Evolutionary conservation across 1,140 invertebrate species (phyloP).

Genomic region (Drosophila sturtevanti): DNA sequence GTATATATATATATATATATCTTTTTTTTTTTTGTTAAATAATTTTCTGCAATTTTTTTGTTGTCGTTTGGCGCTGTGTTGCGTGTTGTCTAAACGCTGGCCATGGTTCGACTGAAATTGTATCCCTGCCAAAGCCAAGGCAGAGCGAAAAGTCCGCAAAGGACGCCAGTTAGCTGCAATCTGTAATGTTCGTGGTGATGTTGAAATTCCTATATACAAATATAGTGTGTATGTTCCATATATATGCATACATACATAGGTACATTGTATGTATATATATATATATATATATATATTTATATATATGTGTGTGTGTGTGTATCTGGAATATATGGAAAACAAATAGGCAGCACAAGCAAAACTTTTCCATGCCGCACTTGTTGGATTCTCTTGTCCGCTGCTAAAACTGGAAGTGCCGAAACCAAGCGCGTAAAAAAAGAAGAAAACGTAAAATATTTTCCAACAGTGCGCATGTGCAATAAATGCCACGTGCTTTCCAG

Average conservation of each 20-base stretch:
- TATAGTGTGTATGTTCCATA: neutral
- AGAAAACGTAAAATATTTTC: neutral
- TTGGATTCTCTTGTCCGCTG: constrained; percentile 58
- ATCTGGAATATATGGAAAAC: constrained; percentile 9
- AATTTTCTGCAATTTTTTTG: constrained; percentile 1
- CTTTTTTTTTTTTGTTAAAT: constrained; percentile 2
- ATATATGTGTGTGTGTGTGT: neutral
- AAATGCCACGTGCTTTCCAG: constrained; percentile 46
- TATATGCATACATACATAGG: neutral
- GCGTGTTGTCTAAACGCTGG: constrained; percentile 59
- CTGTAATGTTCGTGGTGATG: constrained; percentile 34
- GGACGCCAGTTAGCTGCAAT: constrained; percentile 16
- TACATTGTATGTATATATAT: neutral
- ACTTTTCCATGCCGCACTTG: constrained; percentile 72
- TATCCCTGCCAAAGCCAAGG: constrained; percentile 7
- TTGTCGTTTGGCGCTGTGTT: constrained; percentile 8
- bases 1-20: too few relatives aligned
- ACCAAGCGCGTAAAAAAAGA: neutral
- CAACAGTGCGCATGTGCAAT: constrained; percentile 54
- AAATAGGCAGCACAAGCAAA: neutral
- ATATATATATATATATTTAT: neutral
- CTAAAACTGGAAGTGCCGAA: neutral
- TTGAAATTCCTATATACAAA: constrained; percentile 38
- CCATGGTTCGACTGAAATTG: constrained; percentile 60
- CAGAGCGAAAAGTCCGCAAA: constrained; percentile 28